Percentiles rank a stretch among this genome's conserved stretches.
Conservation (phyloP, 2,888 invertebrate species). For the Spodoptera littoralis region DNA sequence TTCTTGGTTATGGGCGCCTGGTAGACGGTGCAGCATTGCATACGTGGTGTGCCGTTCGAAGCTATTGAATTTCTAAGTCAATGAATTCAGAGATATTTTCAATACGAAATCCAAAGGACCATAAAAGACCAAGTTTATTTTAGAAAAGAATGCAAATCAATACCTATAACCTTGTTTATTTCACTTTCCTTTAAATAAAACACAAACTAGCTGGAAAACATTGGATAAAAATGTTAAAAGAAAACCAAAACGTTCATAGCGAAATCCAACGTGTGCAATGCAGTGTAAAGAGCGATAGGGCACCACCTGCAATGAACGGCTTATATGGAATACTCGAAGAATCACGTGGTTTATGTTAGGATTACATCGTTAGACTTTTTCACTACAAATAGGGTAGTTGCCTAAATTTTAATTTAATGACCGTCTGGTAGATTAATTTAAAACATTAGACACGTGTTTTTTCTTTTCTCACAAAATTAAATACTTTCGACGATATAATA, state of each 20-base stretch:
- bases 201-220: not conserved
- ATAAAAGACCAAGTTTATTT: not conserved
- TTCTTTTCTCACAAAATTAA: no score
- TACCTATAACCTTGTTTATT: no score
- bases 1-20: conserved; percentile 66
- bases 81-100: not conserved
- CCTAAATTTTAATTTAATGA: no score
- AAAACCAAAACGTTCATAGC: conserved; percentile 6
- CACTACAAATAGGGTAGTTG: no score
- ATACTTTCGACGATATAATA: no score
- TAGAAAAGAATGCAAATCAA: no score
- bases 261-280: conserved; percentile 37
- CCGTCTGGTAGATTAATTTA: no score
- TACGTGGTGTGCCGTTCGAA: conserved; percentile 31
- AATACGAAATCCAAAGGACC: not conserved
- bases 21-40: conserved; percentile 53
- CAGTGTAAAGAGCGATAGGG: conserved; percentile 34
- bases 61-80: not conserved
- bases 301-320: conserved; percentile 34
- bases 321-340: conserved; percentile 17
- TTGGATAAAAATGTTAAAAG: conserved; percentile 12
- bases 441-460: no score
- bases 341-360: conserved; percentile 18
- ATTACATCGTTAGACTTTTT: no score
- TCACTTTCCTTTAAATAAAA: not conserved